These are phyloP conservation scores for Parnassius glacialis DNA, from an alignment of 2,888 invertebrate genomes.

Conservation along the genomic window DNA sequence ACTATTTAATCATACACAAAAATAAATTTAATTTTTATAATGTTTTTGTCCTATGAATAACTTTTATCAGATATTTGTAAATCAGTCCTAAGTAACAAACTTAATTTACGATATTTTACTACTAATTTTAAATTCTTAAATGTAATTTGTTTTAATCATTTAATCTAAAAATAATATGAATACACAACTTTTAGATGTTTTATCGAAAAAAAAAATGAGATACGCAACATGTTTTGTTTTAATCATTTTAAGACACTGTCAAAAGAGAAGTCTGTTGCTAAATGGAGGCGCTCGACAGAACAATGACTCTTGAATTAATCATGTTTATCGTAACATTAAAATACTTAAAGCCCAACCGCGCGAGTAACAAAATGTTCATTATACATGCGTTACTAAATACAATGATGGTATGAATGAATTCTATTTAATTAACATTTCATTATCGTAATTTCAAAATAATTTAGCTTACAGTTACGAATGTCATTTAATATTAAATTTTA, in stretches of 20 bases:
- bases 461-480: neutral
- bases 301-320: conserved; percentile 29
- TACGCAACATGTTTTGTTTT: conserved; percentile 11
- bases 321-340: conserved; percentile 24
- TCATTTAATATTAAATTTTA: neutral
- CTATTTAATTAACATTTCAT: conserved; percentile 25
- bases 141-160: too few relatives aligned
- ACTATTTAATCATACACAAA: too few relatives aligned
- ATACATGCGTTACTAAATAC: conserved; percentile 18
- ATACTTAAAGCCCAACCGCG: conserved; percentile 20
- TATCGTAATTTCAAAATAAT: conserved; percentile 11
- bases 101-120: too few relatives aligned
- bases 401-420: conserved; percentile 21
- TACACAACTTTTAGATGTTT: neutral
- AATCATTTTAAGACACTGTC: conserved; percentile 19
- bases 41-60: too few relatives aligned
- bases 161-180: too few relatives aligned
- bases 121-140: too few relatives aligned
- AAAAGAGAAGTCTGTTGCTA: conserved; percentile 19
- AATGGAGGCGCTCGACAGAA: conserved; percentile 24
- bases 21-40: too few relatives aligned
- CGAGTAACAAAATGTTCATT: conserved; percentile 21
- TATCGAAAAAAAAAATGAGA: conserved; percentile 2
- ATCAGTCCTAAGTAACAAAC: too few relatives aligned
- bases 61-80: too few relatives aligned